A percentile compares a stretch with the other conserved stretches of the same genome.
These are phyloP conservation scores for Hypselothyrea guttata DNA, from an alignment of 2,888 invertebrate species.

Conservation along the genomic window DNA sequence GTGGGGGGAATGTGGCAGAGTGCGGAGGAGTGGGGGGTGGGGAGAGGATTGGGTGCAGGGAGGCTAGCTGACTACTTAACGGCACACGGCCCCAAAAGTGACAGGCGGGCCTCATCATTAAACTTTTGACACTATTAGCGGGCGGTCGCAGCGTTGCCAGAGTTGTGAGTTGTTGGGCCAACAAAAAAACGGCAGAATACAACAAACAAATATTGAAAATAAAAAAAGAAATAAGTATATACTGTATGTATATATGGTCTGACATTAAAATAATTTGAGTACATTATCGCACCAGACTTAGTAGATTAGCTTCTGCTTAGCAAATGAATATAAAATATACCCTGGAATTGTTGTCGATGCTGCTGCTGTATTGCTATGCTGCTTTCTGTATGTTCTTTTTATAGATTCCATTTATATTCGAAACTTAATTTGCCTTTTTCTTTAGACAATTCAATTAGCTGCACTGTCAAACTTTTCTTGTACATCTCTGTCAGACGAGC, in stretches of 20 bases:
- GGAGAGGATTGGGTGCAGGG: conserved; percentile 2
- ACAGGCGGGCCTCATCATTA: conserved; percentile 71
- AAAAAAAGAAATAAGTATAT: conserved; percentile 4
- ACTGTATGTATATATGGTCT: conserved; percentile 21
- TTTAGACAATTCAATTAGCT: conserved; percentile 78
- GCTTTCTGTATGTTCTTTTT: not conserved
- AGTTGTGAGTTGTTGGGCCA: conserved; percentile 39
- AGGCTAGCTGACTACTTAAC: conserved; percentile 54
- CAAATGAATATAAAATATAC: no score
- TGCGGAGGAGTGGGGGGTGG: not conserved
- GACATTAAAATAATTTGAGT: conserved; percentile 64
- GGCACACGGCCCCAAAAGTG: conserved; percentile 58
- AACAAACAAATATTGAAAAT: not conserved
- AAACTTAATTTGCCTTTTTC: conserved; percentile 1
- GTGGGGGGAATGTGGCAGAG: conserved; percentile 2
- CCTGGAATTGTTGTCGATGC: no score
- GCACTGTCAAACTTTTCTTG: conserved; percentile 73
- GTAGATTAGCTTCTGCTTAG: not conserved
- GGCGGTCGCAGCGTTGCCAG: conserved; percentile 21
- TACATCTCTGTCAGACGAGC: conserved; percentile 36
- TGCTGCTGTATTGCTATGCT: no score
- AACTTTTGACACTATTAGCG: conserved; percentile 80
- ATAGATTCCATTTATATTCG: not conserved
- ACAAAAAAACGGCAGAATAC: conserved; percentile 23
- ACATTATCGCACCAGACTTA: conserved; percentile 43